phyloP scores from a whole-genome alignment of 2,888 invertebrate species.

The Scelioninae gen. 2 region DNA sequence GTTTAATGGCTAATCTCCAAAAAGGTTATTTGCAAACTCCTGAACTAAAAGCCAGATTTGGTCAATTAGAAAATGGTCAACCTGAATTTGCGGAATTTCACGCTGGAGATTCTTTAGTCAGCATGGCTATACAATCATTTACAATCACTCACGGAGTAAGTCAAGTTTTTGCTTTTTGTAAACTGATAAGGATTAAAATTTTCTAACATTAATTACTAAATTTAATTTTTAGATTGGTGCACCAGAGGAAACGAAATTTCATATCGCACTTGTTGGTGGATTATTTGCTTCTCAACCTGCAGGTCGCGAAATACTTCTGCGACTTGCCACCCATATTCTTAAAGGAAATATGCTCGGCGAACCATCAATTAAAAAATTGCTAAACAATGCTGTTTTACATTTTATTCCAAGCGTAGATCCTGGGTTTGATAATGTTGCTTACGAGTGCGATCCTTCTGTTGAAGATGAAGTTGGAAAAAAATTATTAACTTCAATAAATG shows the following conservation, averaged over 20 bases:
- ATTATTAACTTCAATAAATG: slow-evolving; percentile 77
- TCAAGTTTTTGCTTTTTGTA: slow-evolving; percentile 32
- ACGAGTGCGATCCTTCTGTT: slow-evolving; percentile 74
- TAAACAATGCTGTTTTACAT: slow-evolving; percentile 86
- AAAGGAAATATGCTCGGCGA: slow-evolving; percentile 84
- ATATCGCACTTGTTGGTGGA: slow-evolving; percentile 89
- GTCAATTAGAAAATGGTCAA: slow-evolving; percentile 82
- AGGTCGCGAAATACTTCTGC: slow-evolving; percentile 88
- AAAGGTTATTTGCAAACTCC: slow-evolving; percentile 71
- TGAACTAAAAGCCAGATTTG: slow-evolving; percentile 81
- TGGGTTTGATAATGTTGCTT: slow-evolving; percentile 76
- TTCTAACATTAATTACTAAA: not conserved
- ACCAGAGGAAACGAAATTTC: slow-evolving; percentile 88
- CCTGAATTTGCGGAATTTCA: slow-evolving; percentile 83
- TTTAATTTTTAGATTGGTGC: slow-evolving; percentile 79
- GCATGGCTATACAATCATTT: slow-evolving; percentile 82
- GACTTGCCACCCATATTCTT: slow-evolving; percentile 88
- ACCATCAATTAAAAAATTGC: slow-evolving; percentile 79
- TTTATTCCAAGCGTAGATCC: slow-evolving; percentile 84
- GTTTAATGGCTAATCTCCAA: slow-evolving; percentile 75
- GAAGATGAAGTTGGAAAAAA: slow-evolving; percentile 82
- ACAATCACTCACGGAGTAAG: slow-evolving; percentile 85
- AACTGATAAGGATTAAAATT: not conserved
- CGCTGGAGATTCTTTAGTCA: slow-evolving; percentile 82
- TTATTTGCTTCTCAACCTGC: slow-evolving; percentile 88